Evolutionary conservation across 1,140 invertebrate genomes (phyloP), one percentile per base, ranked within the genome.

Genomic region (Mercenaria mercenaria): DNA sequence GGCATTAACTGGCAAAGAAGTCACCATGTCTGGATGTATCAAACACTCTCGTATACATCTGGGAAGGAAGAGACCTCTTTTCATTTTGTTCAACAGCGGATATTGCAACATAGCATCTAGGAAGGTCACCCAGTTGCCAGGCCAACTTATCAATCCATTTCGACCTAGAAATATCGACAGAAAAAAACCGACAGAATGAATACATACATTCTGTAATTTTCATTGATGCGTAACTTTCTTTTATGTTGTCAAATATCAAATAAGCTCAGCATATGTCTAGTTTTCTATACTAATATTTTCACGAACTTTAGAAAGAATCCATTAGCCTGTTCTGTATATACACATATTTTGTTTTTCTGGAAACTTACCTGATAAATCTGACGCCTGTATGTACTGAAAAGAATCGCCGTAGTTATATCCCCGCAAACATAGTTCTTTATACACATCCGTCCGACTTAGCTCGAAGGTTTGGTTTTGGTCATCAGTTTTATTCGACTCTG

Each of bases 61-160:
- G 1, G 59, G 59, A 64, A 64, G 59, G 59, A 29, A 64, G 6
- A 64, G 26, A 29, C 59, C 26, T 29, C 26, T 64, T 29, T 26
- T 64, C 59, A 64, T 26, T 47, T 47, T 47, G n/a, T 26, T 29
- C 8, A 64, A 15, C 15, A 64, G 8, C 3, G 59, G 26, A 10
- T 29, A 98, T 95, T 99, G 99, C 23, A 99, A 97, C 97, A 99
- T 98, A 0, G 98, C 99, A 94, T 99, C 99, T 93, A 99, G 97
- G 95, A 97, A 99, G 18, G 98, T 97, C 76, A 99, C 97, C 98
- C 99, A 99, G 94, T 99, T 98, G 74, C 97, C 97, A 29, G 97
- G 97, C 99, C 99, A 99, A 82, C 97, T 95, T 39, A 96, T 85
- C 56, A 92, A 61, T 43, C 94, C 95, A 13, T 56, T 39, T 0